These are phyloP conservation scores for Hirudinaria manillensis DNA, from an alignment of 2,888 invertebrate genomes.

Conservation along the genomic window DNA sequence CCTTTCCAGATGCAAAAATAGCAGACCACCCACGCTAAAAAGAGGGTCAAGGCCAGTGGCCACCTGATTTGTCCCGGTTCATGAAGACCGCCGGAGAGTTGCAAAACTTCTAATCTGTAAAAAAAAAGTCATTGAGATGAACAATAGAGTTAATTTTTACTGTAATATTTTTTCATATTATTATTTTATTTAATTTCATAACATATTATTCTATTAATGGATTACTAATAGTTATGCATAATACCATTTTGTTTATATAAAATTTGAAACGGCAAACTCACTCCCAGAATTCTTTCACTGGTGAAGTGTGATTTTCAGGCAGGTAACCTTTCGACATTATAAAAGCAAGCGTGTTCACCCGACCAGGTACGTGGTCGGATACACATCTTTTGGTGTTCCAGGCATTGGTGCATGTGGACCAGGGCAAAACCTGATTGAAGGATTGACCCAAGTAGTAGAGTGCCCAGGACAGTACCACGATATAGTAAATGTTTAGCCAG, in stretches of 20 bases:
- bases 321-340: too few species aligned
- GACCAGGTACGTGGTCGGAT: slow-evolving; percentile 19
- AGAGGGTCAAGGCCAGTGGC: slow-evolving; percentile 84
- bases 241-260: not conserved
- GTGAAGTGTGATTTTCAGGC: slow-evolving; percentile 60
- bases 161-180: too few species aligned
- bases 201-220: too few species aligned
- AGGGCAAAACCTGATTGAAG: slow-evolving; percentile 69
- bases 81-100: slow-evolving; percentile 84
- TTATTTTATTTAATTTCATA: too few species aligned
- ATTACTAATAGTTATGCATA: too few species aligned
- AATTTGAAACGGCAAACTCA: slow-evolving; percentile 59
- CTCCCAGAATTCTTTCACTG: slow-evolving; percentile 99
- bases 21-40: slow-evolving; percentile 88
- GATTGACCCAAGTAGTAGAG: slow-evolving; percentile 83
- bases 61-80: slow-evolving; percentile 80
- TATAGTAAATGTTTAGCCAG: slow-evolving; percentile 99
- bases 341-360: too few species aligned
- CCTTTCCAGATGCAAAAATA: slow-evolving; percentile 99
- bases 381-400: slow-evolving; percentile 88
- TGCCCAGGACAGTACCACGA: slow-evolving; percentile 95
- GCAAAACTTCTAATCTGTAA: slow-evolving; percentile 77
- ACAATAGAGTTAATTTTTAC: too few species aligned
- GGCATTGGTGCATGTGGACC: slow-evolving; percentile 84
- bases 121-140: not conserved